A percentile compares a stretch with the other conserved stretches of the same genome.
Conservation (phyloP, 2,888 invertebrate species). For the Dendrolimus pini region DNA sequence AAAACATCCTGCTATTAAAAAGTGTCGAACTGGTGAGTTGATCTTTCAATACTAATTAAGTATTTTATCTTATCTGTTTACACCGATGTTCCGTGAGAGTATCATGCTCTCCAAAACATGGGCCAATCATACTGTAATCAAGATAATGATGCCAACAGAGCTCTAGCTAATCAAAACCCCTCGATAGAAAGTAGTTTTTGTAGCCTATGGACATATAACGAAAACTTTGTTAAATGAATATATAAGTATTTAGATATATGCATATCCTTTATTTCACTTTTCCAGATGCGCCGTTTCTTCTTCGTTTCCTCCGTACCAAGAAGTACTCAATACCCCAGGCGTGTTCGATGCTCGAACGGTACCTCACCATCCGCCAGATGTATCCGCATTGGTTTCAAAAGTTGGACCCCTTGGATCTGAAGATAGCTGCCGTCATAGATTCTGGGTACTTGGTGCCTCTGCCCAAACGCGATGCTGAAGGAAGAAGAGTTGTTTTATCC, state of each 20-base stretch:
- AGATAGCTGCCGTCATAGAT: slow-evolving; percentile 87
- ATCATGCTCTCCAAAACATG: no score
- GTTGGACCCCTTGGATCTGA: slow-evolving; percentile 86
- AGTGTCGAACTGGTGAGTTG: slow-evolving; percentile 83
- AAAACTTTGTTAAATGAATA: no score
- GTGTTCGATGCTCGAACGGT: slow-evolving; percentile 91
- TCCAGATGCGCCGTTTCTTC: slow-evolving; percentile 85
- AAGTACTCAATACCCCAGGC: slow-evolving; percentile 92
- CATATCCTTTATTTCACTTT: slow-evolving; percentile 5
- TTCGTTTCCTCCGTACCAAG: slow-evolving; percentile 90
- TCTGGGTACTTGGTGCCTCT: slow-evolving; percentile 87
- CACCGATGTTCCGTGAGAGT: no score
- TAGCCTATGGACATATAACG: not conserved
- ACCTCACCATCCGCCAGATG: slow-evolving; percentile 88
- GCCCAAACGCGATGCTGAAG: slow-evolving; percentile 83
- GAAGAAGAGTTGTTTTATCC: slow-evolving; percentile 86
- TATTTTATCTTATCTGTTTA: no score
- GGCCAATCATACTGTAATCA: no score
- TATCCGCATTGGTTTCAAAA: slow-evolving; percentile 92
- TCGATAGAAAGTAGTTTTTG: slow-evolving; percentile 1
- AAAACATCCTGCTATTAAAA: slow-evolving; percentile 88
- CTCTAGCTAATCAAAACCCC: not conserved
- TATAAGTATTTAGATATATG: no score
- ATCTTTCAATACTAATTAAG: no score
- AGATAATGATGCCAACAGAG: no score